Conservation (phyloP, 2,888 invertebrate genomes). For the Tenthredo mesomela region DNA sequence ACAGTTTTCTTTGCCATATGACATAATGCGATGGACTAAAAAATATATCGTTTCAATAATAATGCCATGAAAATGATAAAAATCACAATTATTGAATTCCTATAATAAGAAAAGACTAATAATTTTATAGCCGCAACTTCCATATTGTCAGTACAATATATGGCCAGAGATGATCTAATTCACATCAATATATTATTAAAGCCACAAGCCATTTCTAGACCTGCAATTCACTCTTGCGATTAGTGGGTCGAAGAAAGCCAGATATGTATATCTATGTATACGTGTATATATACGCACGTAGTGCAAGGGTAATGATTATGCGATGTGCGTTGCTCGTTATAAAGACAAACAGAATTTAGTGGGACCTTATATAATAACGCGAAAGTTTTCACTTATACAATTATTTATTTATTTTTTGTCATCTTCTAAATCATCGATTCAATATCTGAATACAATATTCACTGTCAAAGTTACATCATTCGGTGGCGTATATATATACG, state of each 20-base stretch:
- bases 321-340: not conserved
- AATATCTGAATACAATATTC: not conserved
- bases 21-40: not conserved
- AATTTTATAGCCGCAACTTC: not conserved
- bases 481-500: not conserved
- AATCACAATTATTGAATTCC: not conserved
- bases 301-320: not conserved
- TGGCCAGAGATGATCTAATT: not conserved
- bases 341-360: not conserved
- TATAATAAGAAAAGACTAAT: not conserved
- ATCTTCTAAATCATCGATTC: not conserved
- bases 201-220: not conserved
- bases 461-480: not conserved
- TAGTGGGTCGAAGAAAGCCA: slow-evolving; percentile 16
- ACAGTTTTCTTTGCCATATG: not conserved
- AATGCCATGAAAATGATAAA: not conserved
- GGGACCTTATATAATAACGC: not conserved
- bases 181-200: not conserved
- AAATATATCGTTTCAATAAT: not conserved
- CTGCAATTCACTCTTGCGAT: not conserved
- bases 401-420: not conserved
- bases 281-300: not conserved
- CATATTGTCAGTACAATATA: not conserved
- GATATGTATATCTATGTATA: not conserved
- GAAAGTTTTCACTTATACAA: not conserved